Evolutionary conservation across 1,140 invertebrate species (phyloP).

Genomic region (Asobara japonica): DNA sequence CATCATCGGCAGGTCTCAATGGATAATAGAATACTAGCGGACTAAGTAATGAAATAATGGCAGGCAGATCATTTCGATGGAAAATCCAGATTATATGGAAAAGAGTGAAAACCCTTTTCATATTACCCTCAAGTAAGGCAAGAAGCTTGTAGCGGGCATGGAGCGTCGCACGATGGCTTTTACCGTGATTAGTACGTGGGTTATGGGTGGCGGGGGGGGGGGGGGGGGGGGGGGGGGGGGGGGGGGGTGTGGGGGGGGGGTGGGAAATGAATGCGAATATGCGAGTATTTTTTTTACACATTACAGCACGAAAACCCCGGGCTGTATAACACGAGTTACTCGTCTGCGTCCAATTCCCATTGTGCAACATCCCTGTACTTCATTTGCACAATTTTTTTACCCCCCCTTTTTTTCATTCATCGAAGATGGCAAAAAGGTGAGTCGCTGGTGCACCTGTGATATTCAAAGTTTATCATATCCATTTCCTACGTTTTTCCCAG

Average conservation of each 20-base stretch:
- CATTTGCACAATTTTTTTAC: neutral
- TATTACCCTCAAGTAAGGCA: conserved; percentile 54
- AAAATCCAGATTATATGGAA: neutral
- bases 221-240: conserved; percentile 24
- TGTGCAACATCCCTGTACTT: neutral
- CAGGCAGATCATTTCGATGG: neutral
- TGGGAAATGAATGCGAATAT: conserved; percentile 25
- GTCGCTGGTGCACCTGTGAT: neutral
- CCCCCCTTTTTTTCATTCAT: neutral
- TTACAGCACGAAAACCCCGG: neutral
- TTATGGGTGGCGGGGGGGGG: conserved; percentile 30
- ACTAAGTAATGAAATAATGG: neutral
- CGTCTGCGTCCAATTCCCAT: conserved; percentile 11
- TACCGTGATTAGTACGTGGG: conserved; percentile 51
- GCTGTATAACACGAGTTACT: neutral
- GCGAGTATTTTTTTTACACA: conserved; percentile 21
- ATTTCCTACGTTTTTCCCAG: neutral
- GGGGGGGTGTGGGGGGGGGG: conserved; percentile 32
- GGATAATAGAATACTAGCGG: neutral
- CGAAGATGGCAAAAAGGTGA: neutral
- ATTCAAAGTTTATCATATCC: neutral
- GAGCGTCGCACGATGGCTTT: conserved; percentile 44
- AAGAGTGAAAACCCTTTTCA: conserved; percentile 29
- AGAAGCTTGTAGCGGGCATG: conserved; percentile 43
- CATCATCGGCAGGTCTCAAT: no score